Evolutionary conservation across 2,888 invertebrate genomes (phyloP).

Genomic region (Drosophila birchii): DNA sequence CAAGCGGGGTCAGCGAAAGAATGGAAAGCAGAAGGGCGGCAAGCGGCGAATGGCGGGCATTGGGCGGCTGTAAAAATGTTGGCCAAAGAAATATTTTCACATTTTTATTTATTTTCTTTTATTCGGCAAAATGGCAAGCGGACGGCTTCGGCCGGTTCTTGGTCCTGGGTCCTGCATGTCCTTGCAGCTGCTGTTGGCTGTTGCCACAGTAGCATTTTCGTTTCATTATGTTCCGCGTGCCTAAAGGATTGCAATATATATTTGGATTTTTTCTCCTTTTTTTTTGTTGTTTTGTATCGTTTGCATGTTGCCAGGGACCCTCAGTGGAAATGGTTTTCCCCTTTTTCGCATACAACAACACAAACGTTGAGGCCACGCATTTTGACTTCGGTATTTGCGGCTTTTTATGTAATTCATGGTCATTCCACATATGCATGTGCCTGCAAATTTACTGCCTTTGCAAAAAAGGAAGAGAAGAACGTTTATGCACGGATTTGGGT

Average conservation of each 20-base stretch:
- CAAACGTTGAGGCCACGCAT: slow-evolving; percentile 70
- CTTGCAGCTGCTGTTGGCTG: slow-evolving; percentile 50
- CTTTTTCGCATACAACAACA: slow-evolving; percentile 36
- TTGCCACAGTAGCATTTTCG: slow-evolving; percentile 75
- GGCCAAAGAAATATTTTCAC: slow-evolving; percentile 76
- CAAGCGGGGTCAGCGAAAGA: slow-evolving; percentile 25
- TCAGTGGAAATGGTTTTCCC: slow-evolving; percentile 52
- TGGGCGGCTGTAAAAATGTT: slow-evolving; percentile 68
- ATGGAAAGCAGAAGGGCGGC: slow-evolving; percentile 9
- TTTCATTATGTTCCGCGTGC: slow-evolving; percentile 82
- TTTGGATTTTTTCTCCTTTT: slow-evolving; percentile 61
- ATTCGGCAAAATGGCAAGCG: slow-evolving; percentile 49
- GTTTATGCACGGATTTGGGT: slow-evolving; percentile 64
- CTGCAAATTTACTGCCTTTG: slow-evolving; percentile 51
- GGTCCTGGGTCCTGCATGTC: slow-evolving; percentile 35
- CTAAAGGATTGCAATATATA: slow-evolving; percentile 81
- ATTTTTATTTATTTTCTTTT: slow-evolving; percentile 69
- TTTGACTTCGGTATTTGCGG: slow-evolving; percentile 80
- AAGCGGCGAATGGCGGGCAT: slow-evolving; percentile 8
- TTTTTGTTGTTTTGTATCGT: slow-evolving; percentile 24
- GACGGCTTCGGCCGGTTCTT: slow-evolving; percentile 45
- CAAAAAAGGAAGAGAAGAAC: slow-evolving; percentile 16
- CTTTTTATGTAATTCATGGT: slow-evolving; percentile 81
- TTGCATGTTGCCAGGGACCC: slow-evolving; percentile 50
- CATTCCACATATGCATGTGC: slow-evolving; percentile 54